Evolutionary conservation across 2,113 vertebrate genomes (phyloP).

Genomic region (Cepphus grylle): DNA sequence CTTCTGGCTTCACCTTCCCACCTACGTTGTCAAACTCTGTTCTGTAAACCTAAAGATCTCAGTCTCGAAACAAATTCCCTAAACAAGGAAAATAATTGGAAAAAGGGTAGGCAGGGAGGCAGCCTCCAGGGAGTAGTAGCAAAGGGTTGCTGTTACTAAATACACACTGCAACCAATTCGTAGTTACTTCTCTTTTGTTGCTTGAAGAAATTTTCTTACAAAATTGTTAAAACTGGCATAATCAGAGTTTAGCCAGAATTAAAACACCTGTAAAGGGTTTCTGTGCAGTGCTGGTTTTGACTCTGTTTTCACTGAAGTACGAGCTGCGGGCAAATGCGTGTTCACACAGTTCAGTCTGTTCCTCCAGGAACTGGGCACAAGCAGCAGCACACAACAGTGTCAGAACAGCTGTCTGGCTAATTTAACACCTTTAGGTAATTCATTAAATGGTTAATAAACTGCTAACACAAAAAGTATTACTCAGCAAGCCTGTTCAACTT

Average conservation of each 20-base stretch:
- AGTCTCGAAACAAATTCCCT: rapidly evolving
- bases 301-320: background rate
- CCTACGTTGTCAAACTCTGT: background rate
- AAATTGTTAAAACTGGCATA: background rate
- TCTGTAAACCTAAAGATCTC: background rate
- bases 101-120: background rate
- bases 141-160: background rate
- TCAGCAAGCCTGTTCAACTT: background rate
- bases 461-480: background rate
- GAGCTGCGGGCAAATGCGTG: background rate
- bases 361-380: background rate
- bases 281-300: background rate
- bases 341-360: background rate
- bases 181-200: background rate
- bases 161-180: background rate
- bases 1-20: background rate
- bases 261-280: background rate
- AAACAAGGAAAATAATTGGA: background rate
- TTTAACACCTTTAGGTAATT: background rate
- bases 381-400: background rate
- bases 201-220: background rate
- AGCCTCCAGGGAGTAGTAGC: background rate
- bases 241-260: background rate
- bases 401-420: background rate
- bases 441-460: background rate